Evolutionary conservation across 30 jellyfish, hydroid and myxozoan genomes (phyloP).

Genomic region (Cassiopea xamachana): DNA sequence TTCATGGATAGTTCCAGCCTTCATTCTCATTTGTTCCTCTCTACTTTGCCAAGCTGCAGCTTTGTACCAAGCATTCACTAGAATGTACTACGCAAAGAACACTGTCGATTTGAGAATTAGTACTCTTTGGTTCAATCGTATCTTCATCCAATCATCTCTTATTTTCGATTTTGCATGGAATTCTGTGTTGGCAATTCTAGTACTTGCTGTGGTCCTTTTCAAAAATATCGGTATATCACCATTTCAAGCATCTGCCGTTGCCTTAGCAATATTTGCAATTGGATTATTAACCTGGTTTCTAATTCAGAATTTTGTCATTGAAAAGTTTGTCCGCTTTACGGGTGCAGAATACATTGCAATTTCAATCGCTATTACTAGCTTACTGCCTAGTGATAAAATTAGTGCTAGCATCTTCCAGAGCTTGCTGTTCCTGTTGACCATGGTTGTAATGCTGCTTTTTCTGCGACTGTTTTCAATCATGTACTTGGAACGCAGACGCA

Average conservation of each 20-base stretch:
- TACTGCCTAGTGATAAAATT: slow-evolving; percentile 29
- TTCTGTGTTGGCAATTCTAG: slow-evolving; percentile 22
- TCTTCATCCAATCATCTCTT: slow-evolving; percentile 52
- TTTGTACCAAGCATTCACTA: slow-evolving; percentile 44
- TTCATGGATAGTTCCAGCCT: slow-evolving; percentile 21
- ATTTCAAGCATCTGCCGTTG: slow-evolving; percentile 58
- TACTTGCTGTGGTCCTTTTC: slow-evolving; percentile 37
- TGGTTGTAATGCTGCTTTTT: slow-evolving; percentile 43
- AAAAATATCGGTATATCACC: slow-evolving; percentile 28
- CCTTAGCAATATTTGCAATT: slow-evolving; percentile 22
- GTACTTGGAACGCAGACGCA: slow-evolving; percentile 53
- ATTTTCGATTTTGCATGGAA: slow-evolving; percentile 71
- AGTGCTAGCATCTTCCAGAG: slow-evolving; percentile 19
- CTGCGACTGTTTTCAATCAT: slow-evolving; percentile 43
- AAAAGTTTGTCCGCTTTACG: slow-evolving; percentile 54
- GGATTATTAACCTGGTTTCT: slow-evolving; percentile 65
- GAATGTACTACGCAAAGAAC: slow-evolving; percentile 31
- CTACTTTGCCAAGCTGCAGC: slow-evolving; percentile 27
- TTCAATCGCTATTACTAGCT: slow-evolving; percentile 56
- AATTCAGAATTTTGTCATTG: slow-evolving; percentile 41
- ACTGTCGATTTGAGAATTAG: slow-evolving; percentile 1
- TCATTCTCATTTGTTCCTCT: slow-evolving; percentile 30
- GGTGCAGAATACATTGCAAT: slow-evolving; percentile 58
- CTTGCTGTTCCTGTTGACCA: slow-evolving; percentile 54
- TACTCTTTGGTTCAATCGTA: slow-evolving; percentile 53